These are phyloP conservation scores for Nasua narica DNA, from an alignment of 2,797 vertebrate species.

Conservation along the genomic window DNA sequence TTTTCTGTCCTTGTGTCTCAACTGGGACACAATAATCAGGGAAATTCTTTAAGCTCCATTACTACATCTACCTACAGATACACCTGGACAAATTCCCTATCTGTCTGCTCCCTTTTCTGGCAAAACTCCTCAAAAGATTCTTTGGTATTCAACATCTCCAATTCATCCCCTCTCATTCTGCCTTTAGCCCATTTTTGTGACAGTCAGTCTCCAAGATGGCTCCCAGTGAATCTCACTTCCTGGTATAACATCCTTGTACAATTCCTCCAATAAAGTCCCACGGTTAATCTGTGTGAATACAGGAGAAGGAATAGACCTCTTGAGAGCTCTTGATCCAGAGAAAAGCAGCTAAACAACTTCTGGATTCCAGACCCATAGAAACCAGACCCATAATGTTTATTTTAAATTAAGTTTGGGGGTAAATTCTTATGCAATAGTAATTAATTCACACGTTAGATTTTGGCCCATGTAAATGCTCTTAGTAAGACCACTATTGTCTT, in stretches of 20 bases:
- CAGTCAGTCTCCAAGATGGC: not conserved
- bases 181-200: not conserved
- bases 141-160: not conserved
- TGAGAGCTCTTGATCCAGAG: not conserved
- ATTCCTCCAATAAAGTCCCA: not conserved
- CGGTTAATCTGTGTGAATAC: not conserved
- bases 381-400: not conserved
- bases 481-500: not conserved
- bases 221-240: not conserved
- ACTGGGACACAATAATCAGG: not conserved
- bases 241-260: not conserved
- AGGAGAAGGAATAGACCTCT: not conserved
- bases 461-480: not conserved
- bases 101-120: not conserved
- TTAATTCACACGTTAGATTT: conserved; percentile 1
- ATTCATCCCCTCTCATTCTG: not conserved
- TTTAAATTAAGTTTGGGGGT: not conserved
- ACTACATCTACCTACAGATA: not conserved
- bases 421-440: conserved; percentile 10
- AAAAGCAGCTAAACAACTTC: not conserved
- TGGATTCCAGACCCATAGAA: not conserved
- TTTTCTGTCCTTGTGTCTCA: not conserved
- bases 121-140: not conserved
- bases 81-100: not conserved
- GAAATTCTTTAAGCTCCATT: not conserved